Evolutionary conservation across 2,797 vertebrate species (phyloP).

Genomic region (Emydoidea blandingii): DNA sequence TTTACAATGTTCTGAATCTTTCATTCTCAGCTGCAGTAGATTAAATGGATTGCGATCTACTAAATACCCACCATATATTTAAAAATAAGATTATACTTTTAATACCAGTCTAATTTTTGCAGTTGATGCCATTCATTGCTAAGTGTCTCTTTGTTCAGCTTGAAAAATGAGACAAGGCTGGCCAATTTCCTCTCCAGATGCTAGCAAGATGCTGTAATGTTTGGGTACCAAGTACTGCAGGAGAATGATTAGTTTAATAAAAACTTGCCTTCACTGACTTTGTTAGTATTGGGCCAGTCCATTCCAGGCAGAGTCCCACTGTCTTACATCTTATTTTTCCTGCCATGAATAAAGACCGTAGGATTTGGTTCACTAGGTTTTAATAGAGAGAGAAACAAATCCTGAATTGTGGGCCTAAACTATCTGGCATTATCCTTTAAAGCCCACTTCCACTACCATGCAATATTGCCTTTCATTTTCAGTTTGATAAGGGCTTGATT

Average conservation of each 20-base stretch:
- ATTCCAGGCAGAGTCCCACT: neutral
- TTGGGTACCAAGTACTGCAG: neutral
- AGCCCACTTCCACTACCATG: accelerated
- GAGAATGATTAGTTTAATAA: neutral
- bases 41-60: neutral
- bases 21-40: neutral
- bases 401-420: neutral
- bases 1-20: neutral
- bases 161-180: neutral
- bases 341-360: neutral
- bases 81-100: neutral
- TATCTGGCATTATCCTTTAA: neutral
- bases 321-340: neutral
- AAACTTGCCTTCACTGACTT: neutral
- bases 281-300: neutral
- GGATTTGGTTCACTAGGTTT: neutral
- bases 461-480: neutral
- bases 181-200: neutral
- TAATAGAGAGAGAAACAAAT: neutral
- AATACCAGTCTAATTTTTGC: neutral
- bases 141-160: neutral
- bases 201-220: neutral
- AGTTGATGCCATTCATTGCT: neutral
- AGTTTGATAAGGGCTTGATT: neutral
- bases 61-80: neutral